Base-by-base conservation (phyloP, 2,888 invertebrate species). In the Lasiommata megera region DNA sequence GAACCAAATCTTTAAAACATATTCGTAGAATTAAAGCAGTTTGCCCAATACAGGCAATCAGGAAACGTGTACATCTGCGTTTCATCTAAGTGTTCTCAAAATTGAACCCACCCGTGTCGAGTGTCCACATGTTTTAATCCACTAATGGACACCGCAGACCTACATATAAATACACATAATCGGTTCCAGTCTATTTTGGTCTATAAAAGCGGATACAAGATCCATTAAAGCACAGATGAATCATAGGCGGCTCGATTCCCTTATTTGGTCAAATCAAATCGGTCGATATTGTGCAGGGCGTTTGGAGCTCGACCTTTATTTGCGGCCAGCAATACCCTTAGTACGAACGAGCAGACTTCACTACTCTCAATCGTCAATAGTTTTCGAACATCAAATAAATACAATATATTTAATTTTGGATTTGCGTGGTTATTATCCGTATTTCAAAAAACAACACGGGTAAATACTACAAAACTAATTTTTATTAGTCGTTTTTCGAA, bases 231-330 rank as follows among this genome's bases (percentile, higher is more conserved):
- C 47, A 62, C 58, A 64, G 64, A 75, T 82, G 82, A 81, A 62
- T 81, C 80, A 82, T 72, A 67, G 54, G 11, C 56, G 16, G 64
- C 67, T 64, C 72, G 66, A 66, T 55, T 62, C 82, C 51, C 81
- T 69, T 79, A 65, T 82, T 72, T 78, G 83, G 83, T 70, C 75
- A 83, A 80, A 82, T 80, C 74, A 72, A 77, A 76, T 73, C 54
- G 34, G 14, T 56, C 59, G 54, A 60, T 60, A 60, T 54, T 61
- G 54, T 58, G 38, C 43, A 46, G 65, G 63, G 67, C 67, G 71
- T 70, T 73, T 69, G 69, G 43, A 51, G 69, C 56, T 58, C 68
- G 76, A 74, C 79, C 76, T 80, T 73, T 63, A 60, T 58, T 7
- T 38, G 37, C 28, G 43, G 23, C 56, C 29, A 52, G 51, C 46